Percentiles rank a stretch among this genome's conserved stretches.
phyloP scores from a whole-genome alignment of 2,797 vertebrate species.

The Sphaeramia orbicularis region DNA sequence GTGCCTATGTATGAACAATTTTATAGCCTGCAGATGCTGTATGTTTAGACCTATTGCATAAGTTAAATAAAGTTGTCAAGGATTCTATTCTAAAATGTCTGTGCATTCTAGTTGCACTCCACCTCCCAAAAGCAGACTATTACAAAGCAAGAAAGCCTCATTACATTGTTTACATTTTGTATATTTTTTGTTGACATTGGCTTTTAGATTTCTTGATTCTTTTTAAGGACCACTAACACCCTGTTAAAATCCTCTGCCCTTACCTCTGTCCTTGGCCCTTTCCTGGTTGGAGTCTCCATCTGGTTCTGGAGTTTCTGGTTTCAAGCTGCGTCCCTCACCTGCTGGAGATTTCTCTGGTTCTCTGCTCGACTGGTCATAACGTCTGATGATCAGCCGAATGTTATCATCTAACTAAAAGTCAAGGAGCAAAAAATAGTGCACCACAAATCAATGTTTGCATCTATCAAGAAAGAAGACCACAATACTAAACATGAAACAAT shows the following conservation, averaged over 20 bases:
- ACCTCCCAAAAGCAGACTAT: too few relatives aligned
- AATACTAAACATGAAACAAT: neutral
- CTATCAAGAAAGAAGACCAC: neutral
- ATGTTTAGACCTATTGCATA: too few relatives aligned
- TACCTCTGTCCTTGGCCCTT: conserved; percentile 92
- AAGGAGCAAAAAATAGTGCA: neutral
- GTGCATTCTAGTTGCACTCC: too few relatives aligned
- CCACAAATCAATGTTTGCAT: neutral
- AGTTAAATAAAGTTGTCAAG: too few relatives aligned
- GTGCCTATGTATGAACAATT: too few relatives aligned
- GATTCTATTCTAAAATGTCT: too few relatives aligned
- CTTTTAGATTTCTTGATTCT: too few relatives aligned
- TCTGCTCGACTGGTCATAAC: conserved; percentile 87
- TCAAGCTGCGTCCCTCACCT: conserved; percentile 90
- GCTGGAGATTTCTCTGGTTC: conserved; percentile 89
- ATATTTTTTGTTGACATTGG: too few relatives aligned
- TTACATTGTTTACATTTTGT: too few relatives aligned
- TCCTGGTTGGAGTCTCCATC: conserved; percentile 98
- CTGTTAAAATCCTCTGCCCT: neutral
- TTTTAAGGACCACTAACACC: too few relatives aligned
- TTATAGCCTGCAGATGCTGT: too few relatives aligned
- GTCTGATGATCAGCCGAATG: conserved; percentile 89
- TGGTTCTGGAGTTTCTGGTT: conserved; percentile 95
- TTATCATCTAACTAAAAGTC: conserved; percentile 94
- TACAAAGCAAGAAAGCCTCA: too few relatives aligned